phyloP scores from a whole-genome alignment of 2,888 invertebrate species.

The Leucophenga maculata region DNA sequence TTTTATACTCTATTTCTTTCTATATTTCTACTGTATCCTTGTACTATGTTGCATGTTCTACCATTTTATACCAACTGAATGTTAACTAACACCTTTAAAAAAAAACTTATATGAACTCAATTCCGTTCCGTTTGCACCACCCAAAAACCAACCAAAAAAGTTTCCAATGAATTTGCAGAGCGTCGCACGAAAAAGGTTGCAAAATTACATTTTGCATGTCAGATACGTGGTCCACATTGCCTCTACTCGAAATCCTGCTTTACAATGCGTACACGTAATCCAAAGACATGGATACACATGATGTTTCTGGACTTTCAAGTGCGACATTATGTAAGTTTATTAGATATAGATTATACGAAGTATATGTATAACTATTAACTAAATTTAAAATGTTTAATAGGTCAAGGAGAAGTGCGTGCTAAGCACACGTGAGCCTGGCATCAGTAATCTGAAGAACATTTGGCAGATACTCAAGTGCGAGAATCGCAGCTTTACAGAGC shows the following conservation, averaged over 20 bases:
- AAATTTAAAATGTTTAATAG: conserved; percentile 57
- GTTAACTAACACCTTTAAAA: conserved; percentile 13
- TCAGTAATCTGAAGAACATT: conserved; percentile 89
- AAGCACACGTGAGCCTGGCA: conserved; percentile 85
- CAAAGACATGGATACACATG: conserved; percentile 93
- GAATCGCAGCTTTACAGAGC: conserved; percentile 88
- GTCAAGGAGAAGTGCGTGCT: conserved; percentile 84
- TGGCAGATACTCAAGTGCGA: conserved; percentile 96
- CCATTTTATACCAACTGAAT: not conserved
- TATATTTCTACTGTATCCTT: not conserved
- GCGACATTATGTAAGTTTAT: conserved; percentile 67
- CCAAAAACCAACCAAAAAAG: conserved; percentile 42
- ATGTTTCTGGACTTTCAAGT: conserved; percentile 95
- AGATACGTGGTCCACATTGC: conserved; percentile 87
- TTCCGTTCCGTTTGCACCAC: not conserved
- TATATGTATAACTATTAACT: not conserved
- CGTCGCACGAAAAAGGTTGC: conserved; percentile 88
- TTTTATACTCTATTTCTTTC: conserved; percentile 4
- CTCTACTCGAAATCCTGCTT: conserved; percentile 87
- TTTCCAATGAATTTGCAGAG: conserved; percentile 75
- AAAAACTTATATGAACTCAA: conserved; percentile 17
- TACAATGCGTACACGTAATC: conserved; percentile 84
- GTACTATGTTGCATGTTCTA: not conserved
- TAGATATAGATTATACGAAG: no score
- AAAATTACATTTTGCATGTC: conserved; percentile 91